These are phyloP conservation scores for Polydesmus complanatus DNA, from an alignment of 2,888 invertebrate genomes.

Conservation along the genomic window DNA sequence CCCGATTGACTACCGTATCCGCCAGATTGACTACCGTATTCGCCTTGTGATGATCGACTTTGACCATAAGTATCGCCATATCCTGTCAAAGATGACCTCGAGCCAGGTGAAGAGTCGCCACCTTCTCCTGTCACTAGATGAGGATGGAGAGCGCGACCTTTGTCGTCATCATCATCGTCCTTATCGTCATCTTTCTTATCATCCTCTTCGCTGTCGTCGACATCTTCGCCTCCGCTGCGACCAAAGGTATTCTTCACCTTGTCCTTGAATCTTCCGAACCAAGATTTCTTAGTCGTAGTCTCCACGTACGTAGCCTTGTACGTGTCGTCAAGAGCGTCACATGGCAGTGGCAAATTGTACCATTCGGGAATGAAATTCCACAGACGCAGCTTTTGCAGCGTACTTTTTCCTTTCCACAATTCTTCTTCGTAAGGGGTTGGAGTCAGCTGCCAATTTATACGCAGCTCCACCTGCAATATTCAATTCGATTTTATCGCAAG, in stretches of 20 bases:
- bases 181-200: not conserved
- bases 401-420: conserved; percentile 10
- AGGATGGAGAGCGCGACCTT: conserved; percentile 11
- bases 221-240: conserved; percentile 8
- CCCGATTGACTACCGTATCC: not conserved
- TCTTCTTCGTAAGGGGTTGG: conserved; percentile 9
- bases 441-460: conserved; percentile 8
- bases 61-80: not conserved
- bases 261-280: conserved; percentile 11
- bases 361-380: conserved; percentile 14
- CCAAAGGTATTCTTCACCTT: conserved; percentile 9
- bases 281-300: conserved; percentile 5
- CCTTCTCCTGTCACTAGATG: conserved; percentile 2
- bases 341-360: conserved; percentile 1
- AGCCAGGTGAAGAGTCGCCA: not conserved
- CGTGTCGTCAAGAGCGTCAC: not conserved
- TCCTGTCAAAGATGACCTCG: not conserved
- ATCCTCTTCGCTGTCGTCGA: not conserved
- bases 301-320: not conserved
- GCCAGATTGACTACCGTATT: not conserved
- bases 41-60: not conserved
- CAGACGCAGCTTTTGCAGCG: conserved; percentile 3
- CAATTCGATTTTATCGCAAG: not conserved
- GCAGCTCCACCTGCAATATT: not conserved
- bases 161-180: conserved; percentile 3